Percentiles rank a stretch among this genome's conserved stretches.
Conservation (phyloP, 2,113 vertebrate species). For the Theropithecus gelada region DNA sequence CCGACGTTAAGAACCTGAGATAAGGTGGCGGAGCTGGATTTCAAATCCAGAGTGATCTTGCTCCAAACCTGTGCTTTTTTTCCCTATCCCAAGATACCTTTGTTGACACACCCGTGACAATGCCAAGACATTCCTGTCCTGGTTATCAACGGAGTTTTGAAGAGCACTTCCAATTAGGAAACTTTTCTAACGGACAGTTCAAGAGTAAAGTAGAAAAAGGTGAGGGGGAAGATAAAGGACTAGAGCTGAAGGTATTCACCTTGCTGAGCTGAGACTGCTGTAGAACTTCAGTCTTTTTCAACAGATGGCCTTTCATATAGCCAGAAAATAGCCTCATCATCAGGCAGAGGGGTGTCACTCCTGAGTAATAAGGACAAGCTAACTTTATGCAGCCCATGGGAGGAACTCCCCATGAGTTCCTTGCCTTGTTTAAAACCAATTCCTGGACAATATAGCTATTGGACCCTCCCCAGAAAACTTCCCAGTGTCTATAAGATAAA, state of each 20-base stretch:
- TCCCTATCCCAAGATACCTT: neutral
- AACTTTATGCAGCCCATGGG: neutral
- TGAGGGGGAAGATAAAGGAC: neutral
- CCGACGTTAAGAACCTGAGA: neutral
- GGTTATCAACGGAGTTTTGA: neutral
- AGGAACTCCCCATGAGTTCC: neutral
- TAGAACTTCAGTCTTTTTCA: neutral
- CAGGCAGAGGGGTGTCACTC: neutral
- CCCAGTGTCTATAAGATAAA: neutral
- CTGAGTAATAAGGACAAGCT: neutral
- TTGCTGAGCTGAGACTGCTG: neutral
- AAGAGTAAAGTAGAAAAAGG: neutral
- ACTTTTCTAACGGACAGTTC: neutral
- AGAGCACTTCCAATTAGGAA: neutral
- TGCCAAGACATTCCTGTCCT: neutral
- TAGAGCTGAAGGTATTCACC: neutral
- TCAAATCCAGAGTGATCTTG: neutral
- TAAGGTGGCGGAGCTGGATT: neutral
- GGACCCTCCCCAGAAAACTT: neutral
- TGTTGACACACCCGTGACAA: neutral
- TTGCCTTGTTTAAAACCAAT: slow-evolving; percentile 26
- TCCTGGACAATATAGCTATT: neutral
- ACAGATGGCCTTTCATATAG: neutral
- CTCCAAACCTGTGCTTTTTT: neutral
- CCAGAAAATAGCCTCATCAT: neutral